Evolutionary conservation across 2,888 invertebrate genomes (phyloP), one percentile per base, ranked within the genome.

Genomic region (Octodonta nipae): DNA sequence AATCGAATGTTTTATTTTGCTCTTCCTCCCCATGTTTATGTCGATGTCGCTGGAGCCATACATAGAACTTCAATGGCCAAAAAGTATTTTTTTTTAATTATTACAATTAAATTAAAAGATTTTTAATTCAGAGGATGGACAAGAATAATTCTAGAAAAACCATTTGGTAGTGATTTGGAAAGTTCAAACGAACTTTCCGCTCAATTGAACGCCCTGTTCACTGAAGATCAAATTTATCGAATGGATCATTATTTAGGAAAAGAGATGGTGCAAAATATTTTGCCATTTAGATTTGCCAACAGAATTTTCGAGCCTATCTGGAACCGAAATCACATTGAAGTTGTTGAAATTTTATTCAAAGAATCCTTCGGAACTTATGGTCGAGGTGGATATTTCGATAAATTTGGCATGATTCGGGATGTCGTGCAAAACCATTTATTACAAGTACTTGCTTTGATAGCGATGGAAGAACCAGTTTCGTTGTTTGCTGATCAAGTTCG

Each of bases 181-280:
- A 78, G 78, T 24, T 96, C 96, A 0, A 76, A 80, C 32, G 73
- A 76, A 40, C 67, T 99, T 14, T 86, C 87, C 17, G 71, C 75
- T 49, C 95, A 98, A 62, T 65, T 99, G 44, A 73, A 82, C 1
- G 70, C 75, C 0, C 65, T 96, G 13, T 98, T 96, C 60, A 75
- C 72, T 35, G 96, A 96, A 66, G 85, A 93, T 33, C 89, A 99
- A 62, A 72, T 98, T 32, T 98, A 95, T 59, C 75, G 98, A 45
- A 96, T 98, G 50, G 98, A 98, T 63, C 98, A 99, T 62, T 99
- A 98, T 56, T 71, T 98, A 33, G 98, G 98, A 11, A 99, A 99
- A 60, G 98, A 99, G 66, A 98, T 99, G 96, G 96, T 99, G 1
- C 98, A 98, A 63, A 99, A 99, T 65, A 66, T 99, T 31, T 88